phyloP scores from a whole-genome alignment of 1,140 invertebrate genomes.

The Lineus longissimus region DNA sequence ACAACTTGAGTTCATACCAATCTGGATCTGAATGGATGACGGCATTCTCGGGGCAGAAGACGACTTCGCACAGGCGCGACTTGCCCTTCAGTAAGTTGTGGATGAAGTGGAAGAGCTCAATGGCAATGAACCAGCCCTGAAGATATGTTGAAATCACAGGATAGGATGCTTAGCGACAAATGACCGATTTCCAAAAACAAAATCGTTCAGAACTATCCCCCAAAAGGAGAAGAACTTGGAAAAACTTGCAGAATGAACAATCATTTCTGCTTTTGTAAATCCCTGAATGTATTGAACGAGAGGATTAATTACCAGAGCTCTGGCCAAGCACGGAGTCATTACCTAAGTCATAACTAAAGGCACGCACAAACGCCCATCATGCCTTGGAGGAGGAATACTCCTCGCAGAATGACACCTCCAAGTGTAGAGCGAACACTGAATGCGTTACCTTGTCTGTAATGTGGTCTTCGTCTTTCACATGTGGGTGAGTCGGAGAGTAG shows the following conservation, averaged over 20 bases:
- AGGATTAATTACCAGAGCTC: too few species aligned
- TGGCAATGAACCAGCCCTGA: conserved; percentile 38
- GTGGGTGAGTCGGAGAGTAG: conserved; percentile 29
- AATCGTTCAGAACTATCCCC: too few species aligned
- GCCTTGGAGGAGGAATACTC: too few species aligned
- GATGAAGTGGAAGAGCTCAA: conserved; percentile 38
- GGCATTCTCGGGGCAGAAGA: conserved; percentile 26
- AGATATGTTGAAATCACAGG: conserved; percentile 8
- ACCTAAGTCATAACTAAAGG: too few species aligned
- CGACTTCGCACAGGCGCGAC: conserved; percentile 29
- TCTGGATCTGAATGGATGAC: conserved; percentile 22
- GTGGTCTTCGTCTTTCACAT: conserved; percentile 24
- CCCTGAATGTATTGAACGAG: too few species aligned
- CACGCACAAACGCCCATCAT: too few species aligned
- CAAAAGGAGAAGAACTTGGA: not conserved
- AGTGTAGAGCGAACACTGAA: too few species aligned
- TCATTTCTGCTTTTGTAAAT: too few species aligned
- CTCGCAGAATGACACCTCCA: too few species aligned
- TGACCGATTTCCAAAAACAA: not conserved
- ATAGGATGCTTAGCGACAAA: too few species aligned
- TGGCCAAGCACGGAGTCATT: too few species aligned
- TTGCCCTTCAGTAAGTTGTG: conserved; percentile 31
- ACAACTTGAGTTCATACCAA: conserved; percentile 25
- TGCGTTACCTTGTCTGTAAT: conserved; percentile 32
- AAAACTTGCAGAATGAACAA: not conserved